These are phyloP conservation scores for Idaea aversata DNA, from an alignment of 2,888 invertebrate species.

Conservation along the genomic window DNA sequence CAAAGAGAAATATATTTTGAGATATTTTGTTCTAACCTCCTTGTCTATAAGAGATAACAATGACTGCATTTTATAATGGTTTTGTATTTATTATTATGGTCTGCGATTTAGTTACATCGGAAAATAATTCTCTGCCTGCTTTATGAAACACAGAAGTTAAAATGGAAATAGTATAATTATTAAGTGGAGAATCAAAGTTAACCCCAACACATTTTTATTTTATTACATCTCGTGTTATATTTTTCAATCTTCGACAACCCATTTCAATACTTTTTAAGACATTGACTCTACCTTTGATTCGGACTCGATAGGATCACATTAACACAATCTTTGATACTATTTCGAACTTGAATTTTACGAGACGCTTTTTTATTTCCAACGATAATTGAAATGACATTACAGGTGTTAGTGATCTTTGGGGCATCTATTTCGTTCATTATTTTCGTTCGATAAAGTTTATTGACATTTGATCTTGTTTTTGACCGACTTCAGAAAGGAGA, in stretches of 20 bases:
- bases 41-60: no score
- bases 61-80: no score
- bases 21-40: no score
- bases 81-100: no score
- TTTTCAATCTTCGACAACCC: neutral
- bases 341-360: neutral
- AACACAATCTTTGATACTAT: neutral
- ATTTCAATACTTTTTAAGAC: neutral
- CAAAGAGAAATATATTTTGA: neutral
- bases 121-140: no score
- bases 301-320: neutral
- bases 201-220: neutral
- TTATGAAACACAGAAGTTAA: neutral
- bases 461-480: no score
- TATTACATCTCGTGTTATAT: neutral
- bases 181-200: neutral
- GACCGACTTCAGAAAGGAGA: no score
- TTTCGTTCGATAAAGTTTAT: neutral
- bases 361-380: neutral
- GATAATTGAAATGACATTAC: slow-evolving; percentile 1
- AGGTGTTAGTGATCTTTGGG: neutral
- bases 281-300: neutral
- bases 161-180: neutral
- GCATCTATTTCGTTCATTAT: neutral
- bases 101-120: no score